Conservation (phyloP, 2,113 vertebrate species). For the Hydrolagus affinis region DNA sequence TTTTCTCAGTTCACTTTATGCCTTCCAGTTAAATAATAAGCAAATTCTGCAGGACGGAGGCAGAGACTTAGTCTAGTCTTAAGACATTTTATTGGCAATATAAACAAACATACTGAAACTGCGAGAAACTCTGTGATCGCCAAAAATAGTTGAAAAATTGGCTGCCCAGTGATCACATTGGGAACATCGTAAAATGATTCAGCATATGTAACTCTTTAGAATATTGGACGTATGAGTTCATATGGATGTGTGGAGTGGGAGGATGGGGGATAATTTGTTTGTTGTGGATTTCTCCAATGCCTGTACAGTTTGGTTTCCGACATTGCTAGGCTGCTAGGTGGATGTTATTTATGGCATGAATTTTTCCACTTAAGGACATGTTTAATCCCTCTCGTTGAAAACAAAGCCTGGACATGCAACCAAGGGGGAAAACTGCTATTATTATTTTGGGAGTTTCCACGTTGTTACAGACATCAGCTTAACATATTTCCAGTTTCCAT, state of each 20-base stretch:
- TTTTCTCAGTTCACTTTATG: not conserved
- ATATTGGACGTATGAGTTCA: not conserved
- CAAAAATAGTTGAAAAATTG: not conserved
- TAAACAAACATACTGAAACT: not conserved
- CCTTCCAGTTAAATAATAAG: not conserved
- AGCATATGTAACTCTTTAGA: not conserved
- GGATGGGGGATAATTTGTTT: not conserved
- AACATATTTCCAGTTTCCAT: conserved; percentile 24
- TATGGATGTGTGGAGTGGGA: too few relatives aligned
- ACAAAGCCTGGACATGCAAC: not conserved
- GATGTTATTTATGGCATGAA: conserved; percentile 26
- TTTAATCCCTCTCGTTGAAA: conserved; percentile 27
- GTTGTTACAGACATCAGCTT: conserved; percentile 26
- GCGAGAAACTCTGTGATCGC: too few relatives aligned
- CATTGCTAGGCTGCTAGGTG: conserved; percentile 14
- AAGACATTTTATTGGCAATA: not conserved
- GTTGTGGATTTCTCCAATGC: conserved; percentile 21
- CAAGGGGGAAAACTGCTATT: conserved; percentile 15
- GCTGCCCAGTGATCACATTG: not conserved
- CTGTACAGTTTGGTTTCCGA: conserved; percentile 11
- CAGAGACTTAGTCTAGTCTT: not conserved
- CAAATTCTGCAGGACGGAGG: not conserved
- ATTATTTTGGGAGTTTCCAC: conserved; percentile 30
- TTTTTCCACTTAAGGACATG: not conserved
- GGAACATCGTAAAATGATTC: not conserved